Conservation (phyloP, 1,140 invertebrate species). For the Teleopsis dalmanni region DNA sequence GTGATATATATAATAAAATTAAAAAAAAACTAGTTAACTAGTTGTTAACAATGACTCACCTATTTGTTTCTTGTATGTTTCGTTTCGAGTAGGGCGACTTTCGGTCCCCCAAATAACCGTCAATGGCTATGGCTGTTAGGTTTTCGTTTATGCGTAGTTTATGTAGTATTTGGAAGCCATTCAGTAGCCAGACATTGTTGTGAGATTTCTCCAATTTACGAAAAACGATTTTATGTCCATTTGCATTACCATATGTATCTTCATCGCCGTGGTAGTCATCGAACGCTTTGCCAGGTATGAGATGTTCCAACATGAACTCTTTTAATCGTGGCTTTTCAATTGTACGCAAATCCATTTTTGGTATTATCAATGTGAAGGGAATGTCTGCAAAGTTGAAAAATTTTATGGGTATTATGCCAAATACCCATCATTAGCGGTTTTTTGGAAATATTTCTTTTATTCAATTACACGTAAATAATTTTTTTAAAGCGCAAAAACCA, state of each 20-base stretch:
- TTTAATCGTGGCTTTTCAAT: constrained; percentile 47
- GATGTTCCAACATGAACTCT: constrained; percentile 51
- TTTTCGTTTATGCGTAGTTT: constrained; percentile 40
- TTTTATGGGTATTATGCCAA: too few relatives aligned
- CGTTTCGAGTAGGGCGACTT: constrained; percentile 43
- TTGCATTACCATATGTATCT: constrained; percentile 38
- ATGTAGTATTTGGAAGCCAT: constrained; percentile 41
- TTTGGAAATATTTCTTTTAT: too few relatives aligned
- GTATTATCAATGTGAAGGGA: constrained; percentile 53
- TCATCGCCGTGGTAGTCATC: constrained; percentile 49
- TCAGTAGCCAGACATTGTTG: constrained; percentile 45
- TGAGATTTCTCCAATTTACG: constrained; percentile 48
- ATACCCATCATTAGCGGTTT: too few relatives aligned
- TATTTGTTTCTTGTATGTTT: constrained; percentile 44
- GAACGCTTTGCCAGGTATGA: constrained; percentile 48
- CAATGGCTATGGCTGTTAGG: constrained; percentile 40
- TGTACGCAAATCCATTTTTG: constrained; percentile 48
- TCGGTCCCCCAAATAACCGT: constrained; percentile 43
- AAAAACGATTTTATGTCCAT: constrained; percentile 45
- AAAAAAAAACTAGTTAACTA: background rate
- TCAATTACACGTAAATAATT: too few relatives aligned
- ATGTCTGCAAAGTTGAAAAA: constrained; percentile 50
- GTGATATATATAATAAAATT: too few relatives aligned
- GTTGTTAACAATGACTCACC: constrained; percentile 24
- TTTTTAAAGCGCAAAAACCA: too few relatives aligned